These are phyloP conservation scores for Erannis defoliaria DNA, from an alignment of 2,888 invertebrate species.

Conservation along the genomic window DNA sequence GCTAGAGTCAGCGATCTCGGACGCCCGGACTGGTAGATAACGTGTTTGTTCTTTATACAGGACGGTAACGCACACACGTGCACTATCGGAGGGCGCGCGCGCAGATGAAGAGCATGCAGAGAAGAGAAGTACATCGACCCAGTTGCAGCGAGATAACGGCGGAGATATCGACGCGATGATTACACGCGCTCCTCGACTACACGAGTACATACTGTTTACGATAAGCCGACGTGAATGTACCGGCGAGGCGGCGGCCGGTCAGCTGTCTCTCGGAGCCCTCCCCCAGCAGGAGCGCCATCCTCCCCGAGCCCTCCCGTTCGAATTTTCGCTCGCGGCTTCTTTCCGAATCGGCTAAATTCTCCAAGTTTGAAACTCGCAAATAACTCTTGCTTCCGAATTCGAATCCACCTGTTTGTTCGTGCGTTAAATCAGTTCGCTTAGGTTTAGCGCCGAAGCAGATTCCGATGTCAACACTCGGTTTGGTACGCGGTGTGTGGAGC, in stretches of 20 bases:
- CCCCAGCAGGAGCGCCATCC: conserved; percentile 10
- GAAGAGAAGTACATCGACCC: conserved; percentile 70
- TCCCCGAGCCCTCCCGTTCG: conserved; percentile 33
- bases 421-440: conserved; percentile 25
- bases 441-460: conserved; percentile 20
- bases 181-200: conserved; percentile 47
- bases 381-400: conserved; percentile 31
- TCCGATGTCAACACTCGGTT: conserved; percentile 15
- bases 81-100: conserved; percentile 19
- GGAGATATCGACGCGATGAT: conserved; percentile 67
- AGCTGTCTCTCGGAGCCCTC: conserved; percentile 44
- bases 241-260: conserved; percentile 37
- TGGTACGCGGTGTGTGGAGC: conserved; percentile 1
- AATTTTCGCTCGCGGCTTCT: conserved; percentile 37
- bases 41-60: conserved; percentile 7
- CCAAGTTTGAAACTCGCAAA: conserved; percentile 30
- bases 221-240: conserved; percentile 39
- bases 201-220: conserved; percentile 31
- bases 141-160: conserved; percentile 61
- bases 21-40: conserved; percentile 19
- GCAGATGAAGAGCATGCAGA: conserved; percentile 28
- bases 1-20: conserved; percentile 25
- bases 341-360: conserved; percentile 24
- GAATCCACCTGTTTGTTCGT: conserved; percentile 29
- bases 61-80: conserved; percentile 7